Evolutionary conservation across 2,888 invertebrate genomes (phyloP), one percentile per base, ranked within the genome.

Genomic region (Anthoptus insignis): DNA sequence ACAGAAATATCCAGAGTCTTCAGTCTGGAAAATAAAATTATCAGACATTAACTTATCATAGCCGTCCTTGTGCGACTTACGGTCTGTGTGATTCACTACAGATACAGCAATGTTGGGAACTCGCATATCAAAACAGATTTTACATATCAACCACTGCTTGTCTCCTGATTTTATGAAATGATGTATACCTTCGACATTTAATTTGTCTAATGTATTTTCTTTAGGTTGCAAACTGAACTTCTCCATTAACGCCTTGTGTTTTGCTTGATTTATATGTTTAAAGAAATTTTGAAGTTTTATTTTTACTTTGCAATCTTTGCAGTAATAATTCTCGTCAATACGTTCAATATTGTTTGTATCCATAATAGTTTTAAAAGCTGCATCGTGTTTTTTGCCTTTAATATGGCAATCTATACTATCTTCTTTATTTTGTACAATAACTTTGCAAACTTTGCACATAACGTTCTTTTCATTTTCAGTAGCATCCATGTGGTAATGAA

Each of bases 391-490:
- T 2, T 9, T 21, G 11, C 67, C 71, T 2, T 24, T 64, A 1
- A 66, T 52, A 37, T 70, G 70, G 19, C 57, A 45, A 9, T 9
- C 22, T 7, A 68, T 53, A 50, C 53, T 42, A 0, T 16, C 32
- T 32, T 39, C 11, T 11, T 14, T 65, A 45, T 66, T 68, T 11
- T 68, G 68, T 1, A 70, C 32, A 1, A 14, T 21, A 0, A 64
- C 63, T 13, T 66, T 19, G 47, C 70, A 70, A 13, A 65, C n/a
- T 21, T 37, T 64, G n/a, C 59, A 63, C n/a, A n/a, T 56, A 2
- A 63, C 19, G 21, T 49, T 27, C 21, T 56, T 63, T 8, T 27
- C 56, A 11, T 63, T 56, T 2, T 27, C 29, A 5, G 54, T 56
- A 7, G 27, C 19, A 2, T 21, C 49, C 54, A 63, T 63, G 11